phyloP scores from a whole-genome alignment of 2,113 vertebrate genomes.

The Forbesichthys papilliferus region DNA sequence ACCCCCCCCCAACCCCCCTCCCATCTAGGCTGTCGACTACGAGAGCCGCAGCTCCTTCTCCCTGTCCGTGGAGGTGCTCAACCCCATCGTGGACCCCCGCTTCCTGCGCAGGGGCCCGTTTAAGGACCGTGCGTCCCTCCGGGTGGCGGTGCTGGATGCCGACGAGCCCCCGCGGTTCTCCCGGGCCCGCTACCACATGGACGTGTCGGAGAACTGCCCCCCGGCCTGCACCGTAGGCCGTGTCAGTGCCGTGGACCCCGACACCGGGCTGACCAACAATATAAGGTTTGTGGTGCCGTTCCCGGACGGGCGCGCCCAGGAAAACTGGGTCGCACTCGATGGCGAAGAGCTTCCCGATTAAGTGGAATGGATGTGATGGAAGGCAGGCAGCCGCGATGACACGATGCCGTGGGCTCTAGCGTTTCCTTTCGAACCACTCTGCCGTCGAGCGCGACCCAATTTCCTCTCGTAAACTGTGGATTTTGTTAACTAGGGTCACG shows the following conservation, averaged over 20 bases:
- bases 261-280: conserved; percentile 82
- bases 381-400: no score
- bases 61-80: conserved; percentile 88
- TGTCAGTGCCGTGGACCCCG: conserved; percentile 83
- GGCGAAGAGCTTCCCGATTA: no score
- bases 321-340: no score
- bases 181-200: conserved; percentile 79
- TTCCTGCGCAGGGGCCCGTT: conserved; percentile 87
- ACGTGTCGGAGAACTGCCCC: conserved; percentile 85
- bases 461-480: no score
- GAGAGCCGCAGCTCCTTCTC: conserved; percentile 85
- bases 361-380: no score
- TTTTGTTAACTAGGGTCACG: no score
- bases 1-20: neutral
- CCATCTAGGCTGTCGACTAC: conserved; percentile 83
- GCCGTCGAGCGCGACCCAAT: no score
- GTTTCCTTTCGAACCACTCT: no score
- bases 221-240: conserved; percentile 78
- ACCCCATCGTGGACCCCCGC: conserved; percentile 86
- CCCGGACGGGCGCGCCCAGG: no score
- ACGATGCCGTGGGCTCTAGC: no score
- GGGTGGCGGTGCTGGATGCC: conserved; percentile 83
- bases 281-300: conserved; percentile 77
- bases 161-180: conserved; percentile 87
- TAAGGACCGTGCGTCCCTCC: conserved; percentile 84